A percentile compares a stretch with the other conserved stretches of the same genome.
Evolutionary conservation across 2,113 vertebrate genomes (phyloP).

Genomic region (Hippocampus guttulatus): DNA sequence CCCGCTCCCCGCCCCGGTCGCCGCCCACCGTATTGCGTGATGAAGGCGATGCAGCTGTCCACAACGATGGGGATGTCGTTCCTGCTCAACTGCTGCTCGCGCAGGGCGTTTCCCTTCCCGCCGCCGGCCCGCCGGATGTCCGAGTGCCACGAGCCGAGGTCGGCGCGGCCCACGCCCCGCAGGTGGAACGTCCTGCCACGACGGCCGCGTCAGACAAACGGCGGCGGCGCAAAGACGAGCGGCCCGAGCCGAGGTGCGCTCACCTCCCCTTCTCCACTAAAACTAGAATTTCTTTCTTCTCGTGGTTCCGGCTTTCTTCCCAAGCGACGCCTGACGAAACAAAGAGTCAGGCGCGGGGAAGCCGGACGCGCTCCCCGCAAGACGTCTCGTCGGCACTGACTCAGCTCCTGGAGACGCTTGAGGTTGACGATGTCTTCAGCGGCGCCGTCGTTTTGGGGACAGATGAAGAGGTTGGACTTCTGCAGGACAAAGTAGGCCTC

Average conservation of each 20-base stretch:
- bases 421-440: constrained; percentile 94
- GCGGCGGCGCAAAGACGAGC: neutral
- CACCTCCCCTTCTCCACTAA: constrained; percentile 94
- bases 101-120: constrained; percentile 81
- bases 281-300: constrained; percentile 90
- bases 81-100: constrained; percentile 93
- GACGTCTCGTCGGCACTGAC: constrained; percentile 68
- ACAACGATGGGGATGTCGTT: constrained; percentile 95
- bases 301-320: constrained; percentile 75
- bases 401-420: constrained; percentile 91
- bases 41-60: constrained; percentile 95
- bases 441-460: constrained; percentile 74
- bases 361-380: neutral
- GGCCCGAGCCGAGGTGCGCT: constrained; percentile 20
- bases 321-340: constrained; percentile 75
- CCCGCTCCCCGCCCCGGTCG: neutral
- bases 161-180: constrained; percentile 79
- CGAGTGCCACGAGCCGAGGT: constrained; percentile 81
- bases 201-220: neutral
- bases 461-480: constrained; percentile 93
- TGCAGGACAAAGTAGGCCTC: constrained; percentile 89
- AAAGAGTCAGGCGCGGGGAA: constrained; percentile 8
- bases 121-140: constrained; percentile 87
- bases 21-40: constrained; percentile 90
- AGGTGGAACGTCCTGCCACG: constrained; percentile 86